Conservation (phyloP, 2,888 invertebrate species). For the Platypus cylindrus region DNA sequence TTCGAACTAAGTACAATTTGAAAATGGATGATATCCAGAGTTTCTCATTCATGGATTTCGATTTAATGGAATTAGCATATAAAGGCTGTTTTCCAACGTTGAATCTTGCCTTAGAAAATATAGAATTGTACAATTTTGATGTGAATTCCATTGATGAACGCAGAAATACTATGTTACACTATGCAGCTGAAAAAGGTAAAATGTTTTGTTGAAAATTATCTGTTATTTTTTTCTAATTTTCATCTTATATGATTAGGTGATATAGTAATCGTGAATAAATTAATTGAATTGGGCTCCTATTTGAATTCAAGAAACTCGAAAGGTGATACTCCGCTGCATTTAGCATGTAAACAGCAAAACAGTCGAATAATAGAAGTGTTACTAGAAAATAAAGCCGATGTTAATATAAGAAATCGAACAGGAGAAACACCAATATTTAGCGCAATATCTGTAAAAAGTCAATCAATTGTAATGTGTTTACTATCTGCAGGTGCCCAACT, state of each 20-base stretch:
- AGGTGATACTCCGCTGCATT: conserved; percentile 18
- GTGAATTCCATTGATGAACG: conserved; percentile 18
- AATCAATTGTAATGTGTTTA: conserved; percentile 15
- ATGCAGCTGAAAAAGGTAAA: conserved; percentile 18
- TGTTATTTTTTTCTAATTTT: too few species aligned
- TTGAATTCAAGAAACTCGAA: conserved; percentile 17
- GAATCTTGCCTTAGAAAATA: conserved; percentile 20
- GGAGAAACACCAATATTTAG: conserved; percentile 19
- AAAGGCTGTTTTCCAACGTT: conserved; percentile 19
- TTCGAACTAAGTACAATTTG: too few species aligned
- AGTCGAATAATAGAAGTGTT: conserved; percentile 15
- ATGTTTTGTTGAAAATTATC: too few species aligned
- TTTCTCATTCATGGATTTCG: conserved; percentile 19
- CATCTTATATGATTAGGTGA: conserved; percentile 16
- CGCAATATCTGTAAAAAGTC: conserved; percentile 13
- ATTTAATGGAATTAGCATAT: conserved; percentile 18
- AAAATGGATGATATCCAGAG: conserved; percentile 11
- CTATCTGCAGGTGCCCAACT: conserved; percentile 16
- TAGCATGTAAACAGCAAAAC: conserved; percentile 18
- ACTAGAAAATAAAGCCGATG: conserved; percentile 14
- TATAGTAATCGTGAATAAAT: conserved; percentile 15
- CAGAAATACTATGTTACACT: conserved; percentile 20
- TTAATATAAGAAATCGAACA: conserved; percentile 15
- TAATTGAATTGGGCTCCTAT: conserved; percentile 16
- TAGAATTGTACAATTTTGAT: conserved; percentile 19